A percentile compares a stretch with the other conserved stretches of the same genome.
These are phyloP conservation scores for Apus apus DNA, from an alignment of 2,113 vertebrate species.

Conservation along the genomic window DNA sequence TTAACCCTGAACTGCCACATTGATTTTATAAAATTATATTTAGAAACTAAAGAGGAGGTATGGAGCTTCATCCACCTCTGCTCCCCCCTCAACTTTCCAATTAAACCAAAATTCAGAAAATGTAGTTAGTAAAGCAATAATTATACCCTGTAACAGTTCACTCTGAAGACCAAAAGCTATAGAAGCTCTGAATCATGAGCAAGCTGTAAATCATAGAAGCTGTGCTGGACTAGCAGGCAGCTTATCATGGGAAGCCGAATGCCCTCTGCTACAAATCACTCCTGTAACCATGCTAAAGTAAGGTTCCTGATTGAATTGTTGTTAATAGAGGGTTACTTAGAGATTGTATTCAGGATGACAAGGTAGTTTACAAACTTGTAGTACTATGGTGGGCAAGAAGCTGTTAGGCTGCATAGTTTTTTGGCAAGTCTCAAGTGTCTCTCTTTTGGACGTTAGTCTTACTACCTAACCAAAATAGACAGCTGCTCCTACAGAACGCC, in stretches of 20 bases:
- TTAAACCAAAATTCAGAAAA: neutral
- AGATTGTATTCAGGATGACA: neutral
- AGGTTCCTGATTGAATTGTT: neutral
- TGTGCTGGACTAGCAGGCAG: neutral
- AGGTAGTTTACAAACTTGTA: neutral
- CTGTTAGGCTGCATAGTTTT: neutral
- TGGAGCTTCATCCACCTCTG: neutral
- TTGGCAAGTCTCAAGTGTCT: neutral
- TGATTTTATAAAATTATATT: slow-evolving; percentile 27
- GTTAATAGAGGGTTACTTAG: neutral
- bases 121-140: neutral
- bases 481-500: neutral
- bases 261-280: neutral
- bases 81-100: neutral
- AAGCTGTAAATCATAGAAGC: neutral
- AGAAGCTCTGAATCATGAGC: neutral
- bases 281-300: neutral
- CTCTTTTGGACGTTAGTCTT: neutral
- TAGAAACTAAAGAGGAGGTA: neutral
- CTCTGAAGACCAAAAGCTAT: neutral
- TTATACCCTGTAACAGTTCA: neutral
- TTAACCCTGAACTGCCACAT: neutral
- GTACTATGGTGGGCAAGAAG: neutral
- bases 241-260: accelerated
- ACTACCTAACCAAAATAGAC: neutral